These are phyloP conservation scores for Cisticola juncidis DNA, from an alignment of 2,113 vertebrate genomes.

Conservation along the genomic window DNA sequence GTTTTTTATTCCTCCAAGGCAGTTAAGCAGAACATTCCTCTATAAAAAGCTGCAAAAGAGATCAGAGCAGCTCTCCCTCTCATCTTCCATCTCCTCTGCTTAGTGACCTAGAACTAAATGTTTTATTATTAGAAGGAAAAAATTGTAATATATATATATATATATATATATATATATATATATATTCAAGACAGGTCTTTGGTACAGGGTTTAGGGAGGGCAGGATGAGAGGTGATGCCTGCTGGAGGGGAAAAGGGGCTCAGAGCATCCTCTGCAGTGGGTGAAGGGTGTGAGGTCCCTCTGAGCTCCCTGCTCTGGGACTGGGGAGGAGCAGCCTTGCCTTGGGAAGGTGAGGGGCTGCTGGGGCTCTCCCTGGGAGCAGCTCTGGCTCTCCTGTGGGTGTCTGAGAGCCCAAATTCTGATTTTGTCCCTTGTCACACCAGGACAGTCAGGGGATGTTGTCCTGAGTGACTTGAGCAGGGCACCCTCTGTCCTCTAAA, in stretches of 20 bases:
- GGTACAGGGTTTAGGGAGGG: neutral
- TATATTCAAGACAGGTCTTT: neutral
- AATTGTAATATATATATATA: neutral
- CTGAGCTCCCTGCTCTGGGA: neutral
- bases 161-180: neutral
- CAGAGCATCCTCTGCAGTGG: neutral
- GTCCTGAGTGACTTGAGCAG: neutral
- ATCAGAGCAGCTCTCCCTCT: constrained; percentile 36
- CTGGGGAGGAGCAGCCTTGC: neutral
- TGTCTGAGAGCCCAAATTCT: neutral
- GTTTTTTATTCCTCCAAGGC: neutral
- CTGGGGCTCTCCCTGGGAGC: neutral
- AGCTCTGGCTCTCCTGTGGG: fast-evolving
- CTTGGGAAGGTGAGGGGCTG: neutral
- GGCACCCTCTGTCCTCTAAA: neutral
- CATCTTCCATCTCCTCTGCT: constrained; percentile 51
- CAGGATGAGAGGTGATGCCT: neutral
- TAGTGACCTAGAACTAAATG: constrained; percentile 64
- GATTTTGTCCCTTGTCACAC: neutral
- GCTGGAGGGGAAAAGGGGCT: neutral
- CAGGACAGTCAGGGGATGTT: neutral
- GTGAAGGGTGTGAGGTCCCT: neutral
- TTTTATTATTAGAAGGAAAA: constrained; percentile 51
- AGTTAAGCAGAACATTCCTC: constrained; percentile 50
- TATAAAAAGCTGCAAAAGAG: constrained; percentile 51